A percentile compares a stretch with the other conserved stretches of the same genome.
These are phyloP conservation scores for Tryphoninae sp. DNA, from an alignment of 2,888 invertebrate genomes.

Conservation along the genomic window DNA sequence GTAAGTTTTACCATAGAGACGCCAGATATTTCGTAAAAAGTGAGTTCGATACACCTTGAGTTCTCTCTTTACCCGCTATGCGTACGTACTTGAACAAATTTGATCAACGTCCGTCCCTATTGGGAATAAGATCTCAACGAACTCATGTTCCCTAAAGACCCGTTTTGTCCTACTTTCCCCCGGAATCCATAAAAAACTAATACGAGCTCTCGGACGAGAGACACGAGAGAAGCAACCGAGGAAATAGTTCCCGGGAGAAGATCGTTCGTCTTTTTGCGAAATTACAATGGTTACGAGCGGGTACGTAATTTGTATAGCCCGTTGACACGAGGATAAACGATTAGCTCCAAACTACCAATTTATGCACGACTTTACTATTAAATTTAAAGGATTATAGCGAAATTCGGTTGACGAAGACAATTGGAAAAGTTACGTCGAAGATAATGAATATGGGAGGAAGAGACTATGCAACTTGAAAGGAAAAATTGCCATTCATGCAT, in stretches of 20 bases:
- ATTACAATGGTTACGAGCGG: conserved; percentile 45
- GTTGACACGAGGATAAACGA: not conserved
- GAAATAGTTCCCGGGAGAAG: conserved; percentile 46
- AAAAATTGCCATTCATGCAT: too few relatives aligned
- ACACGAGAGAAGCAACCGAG: conserved; percentile 12
- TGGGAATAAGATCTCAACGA: not conserved
- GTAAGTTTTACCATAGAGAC: too few relatives aligned
- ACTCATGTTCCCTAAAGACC: not conserved
- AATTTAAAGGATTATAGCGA: too few relatives aligned
- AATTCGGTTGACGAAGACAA: too few relatives aligned
- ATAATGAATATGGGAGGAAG: too few relatives aligned
- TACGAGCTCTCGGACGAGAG: conserved; percentile 17
- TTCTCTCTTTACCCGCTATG: too few relatives aligned
- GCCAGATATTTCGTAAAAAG: too few relatives aligned
- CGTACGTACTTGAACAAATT: not conserved
- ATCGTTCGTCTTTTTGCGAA: conserved; percentile 42
- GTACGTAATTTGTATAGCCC: not conserved
- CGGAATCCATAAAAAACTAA: conserved; percentile 3
- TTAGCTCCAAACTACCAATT: not conserved
- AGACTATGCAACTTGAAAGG: too few relatives aligned
- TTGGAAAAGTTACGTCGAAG: too few relatives aligned
- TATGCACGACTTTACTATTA: too few relatives aligned
- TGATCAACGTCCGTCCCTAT: not conserved
- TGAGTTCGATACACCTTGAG: too few relatives aligned
- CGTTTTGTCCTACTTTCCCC: not conserved